phyloP scores from a whole-genome alignment of 2,797 vertebrate species.

The Heterohyrax brucei region DNA sequence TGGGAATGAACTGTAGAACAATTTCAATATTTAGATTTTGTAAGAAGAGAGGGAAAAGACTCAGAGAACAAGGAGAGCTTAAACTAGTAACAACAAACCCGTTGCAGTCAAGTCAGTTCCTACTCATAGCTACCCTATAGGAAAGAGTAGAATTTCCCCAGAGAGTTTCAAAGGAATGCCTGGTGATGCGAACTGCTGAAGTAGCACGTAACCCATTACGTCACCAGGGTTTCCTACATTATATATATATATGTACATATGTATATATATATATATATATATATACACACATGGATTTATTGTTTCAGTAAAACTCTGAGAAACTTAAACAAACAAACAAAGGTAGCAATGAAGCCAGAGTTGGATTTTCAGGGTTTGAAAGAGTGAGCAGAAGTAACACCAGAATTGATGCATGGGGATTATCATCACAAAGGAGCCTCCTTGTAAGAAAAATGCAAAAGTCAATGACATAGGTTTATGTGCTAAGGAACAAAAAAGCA shows the following conservation, averaged over 20 bases:
- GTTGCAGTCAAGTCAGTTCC: too few relatives aligned
- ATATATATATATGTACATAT: too few relatives aligned
- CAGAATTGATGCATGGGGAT: neutral
- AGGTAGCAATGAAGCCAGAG: neutral
- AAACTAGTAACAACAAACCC: too few relatives aligned
- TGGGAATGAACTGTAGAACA: neutral
- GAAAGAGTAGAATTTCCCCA: too few relatives aligned
- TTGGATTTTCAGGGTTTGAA: neutral
- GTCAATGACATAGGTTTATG: neutral
- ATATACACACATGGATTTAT: neutral
- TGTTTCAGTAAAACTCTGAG: neutral
- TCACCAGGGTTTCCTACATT: too few relatives aligned
- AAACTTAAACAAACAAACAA: neutral
- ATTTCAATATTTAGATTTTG: neutral
- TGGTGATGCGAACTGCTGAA: too few relatives aligned
- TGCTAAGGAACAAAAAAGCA: slow-evolving; percentile 1
- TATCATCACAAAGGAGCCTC: neutral
- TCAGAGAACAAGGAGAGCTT: neutral
- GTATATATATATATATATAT: too few relatives aligned
- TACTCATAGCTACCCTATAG: too few relatives aligned
- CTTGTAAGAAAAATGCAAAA: neutral
- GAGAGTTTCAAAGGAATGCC: too few relatives aligned
- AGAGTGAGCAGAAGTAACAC: neutral
- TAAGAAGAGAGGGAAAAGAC: neutral
- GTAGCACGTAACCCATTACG: too few relatives aligned